Percentiles rank a stretch among this genome's conserved stretches.
Evolutionary conservation across 2,797 vertebrate species (phyloP).

Genomic region (Danio albolineatus): DNA sequence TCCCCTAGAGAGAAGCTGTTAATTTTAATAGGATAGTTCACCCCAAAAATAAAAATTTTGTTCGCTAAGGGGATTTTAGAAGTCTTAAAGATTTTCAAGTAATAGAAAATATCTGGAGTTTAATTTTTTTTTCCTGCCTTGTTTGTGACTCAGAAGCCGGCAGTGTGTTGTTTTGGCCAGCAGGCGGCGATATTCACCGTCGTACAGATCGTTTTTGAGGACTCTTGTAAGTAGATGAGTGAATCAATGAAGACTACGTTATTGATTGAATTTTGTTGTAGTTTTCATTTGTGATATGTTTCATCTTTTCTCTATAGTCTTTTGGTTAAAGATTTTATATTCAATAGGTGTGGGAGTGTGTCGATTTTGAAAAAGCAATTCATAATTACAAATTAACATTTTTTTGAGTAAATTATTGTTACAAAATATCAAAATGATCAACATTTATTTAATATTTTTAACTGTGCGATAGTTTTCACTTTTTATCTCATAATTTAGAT

Average conservation of each 20-base stretch:
- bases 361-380: no score
- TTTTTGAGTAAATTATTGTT: no score
- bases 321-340: not conserved
- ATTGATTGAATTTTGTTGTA: not conserved
- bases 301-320: not conserved
- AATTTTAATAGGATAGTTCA: not conserved
- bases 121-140: not conserved
- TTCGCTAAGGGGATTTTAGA: no score
- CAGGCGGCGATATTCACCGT: slow-evolving; percentile 22
- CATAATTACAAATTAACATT: no score
- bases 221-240: not conserved
- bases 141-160: not conserved
- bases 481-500: no score
- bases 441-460: no score
- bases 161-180: slow-evolving; percentile 2
- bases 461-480: no score
- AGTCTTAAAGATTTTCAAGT: not conserved
- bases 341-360: no score
- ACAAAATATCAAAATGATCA: no score
- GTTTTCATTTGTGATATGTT: not conserved
- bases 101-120: no score
- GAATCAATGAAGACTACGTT: not conserved
- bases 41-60: not conserved
- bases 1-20: slow-evolving; percentile 22
- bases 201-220: not conserved